phyloP scores from a whole-genome alignment of 1,140 invertebrate species.

The Neodiprion lecontei region DNA sequence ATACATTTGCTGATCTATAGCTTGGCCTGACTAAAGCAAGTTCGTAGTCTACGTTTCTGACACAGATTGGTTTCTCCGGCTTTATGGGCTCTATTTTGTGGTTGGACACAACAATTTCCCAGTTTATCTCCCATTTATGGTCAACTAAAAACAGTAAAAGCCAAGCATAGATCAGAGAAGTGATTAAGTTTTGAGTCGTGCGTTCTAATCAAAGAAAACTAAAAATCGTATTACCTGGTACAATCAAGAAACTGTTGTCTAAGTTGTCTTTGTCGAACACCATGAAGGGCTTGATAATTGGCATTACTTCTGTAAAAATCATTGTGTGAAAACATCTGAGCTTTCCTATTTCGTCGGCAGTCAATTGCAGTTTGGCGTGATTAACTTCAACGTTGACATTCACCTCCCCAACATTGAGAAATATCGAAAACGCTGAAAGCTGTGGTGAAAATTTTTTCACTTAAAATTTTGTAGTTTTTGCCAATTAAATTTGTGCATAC shows the following conservation, averaged over 20 bases:
- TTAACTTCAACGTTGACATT: constrained; percentile 68
- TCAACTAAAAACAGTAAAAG: constrained; percentile 34
- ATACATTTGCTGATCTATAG: constrained; percentile 55
- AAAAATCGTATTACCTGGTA: constrained; percentile 64
- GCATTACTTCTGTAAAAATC: constrained; percentile 76
- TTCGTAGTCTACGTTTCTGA: constrained; percentile 42
- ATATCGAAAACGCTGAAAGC: constrained; percentile 85
- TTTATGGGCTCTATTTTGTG: constrained; percentile 44
- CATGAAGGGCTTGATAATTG: constrained; percentile 80
- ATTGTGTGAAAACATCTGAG: constrained; percentile 67
- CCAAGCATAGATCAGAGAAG: constrained; percentile 15
- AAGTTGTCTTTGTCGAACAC: constrained; percentile 70
- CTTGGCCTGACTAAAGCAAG: constrained; percentile 44
- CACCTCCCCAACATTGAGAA: constrained; percentile 82
- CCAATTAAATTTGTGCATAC: constrained; percentile 49
- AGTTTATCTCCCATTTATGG: constrained; percentile 66
- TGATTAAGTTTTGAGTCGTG: no score
- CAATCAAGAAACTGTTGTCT: constrained; percentile 77
- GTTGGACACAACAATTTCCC: constrained; percentile 64
- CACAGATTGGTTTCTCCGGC: constrained; percentile 31
- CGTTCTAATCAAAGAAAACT: no score
- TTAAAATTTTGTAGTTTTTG: neutral
- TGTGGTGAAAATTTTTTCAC: constrained; percentile 40
- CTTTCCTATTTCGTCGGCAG: constrained; percentile 61
- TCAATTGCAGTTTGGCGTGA: constrained; percentile 61